A percentile compares a stretch with the other conserved stretches of the same genome.
These are phyloP conservation scores for Ptyas mucosa DNA, from an alignment of 2,113 vertebrate species.

Conservation along the genomic window DNA sequence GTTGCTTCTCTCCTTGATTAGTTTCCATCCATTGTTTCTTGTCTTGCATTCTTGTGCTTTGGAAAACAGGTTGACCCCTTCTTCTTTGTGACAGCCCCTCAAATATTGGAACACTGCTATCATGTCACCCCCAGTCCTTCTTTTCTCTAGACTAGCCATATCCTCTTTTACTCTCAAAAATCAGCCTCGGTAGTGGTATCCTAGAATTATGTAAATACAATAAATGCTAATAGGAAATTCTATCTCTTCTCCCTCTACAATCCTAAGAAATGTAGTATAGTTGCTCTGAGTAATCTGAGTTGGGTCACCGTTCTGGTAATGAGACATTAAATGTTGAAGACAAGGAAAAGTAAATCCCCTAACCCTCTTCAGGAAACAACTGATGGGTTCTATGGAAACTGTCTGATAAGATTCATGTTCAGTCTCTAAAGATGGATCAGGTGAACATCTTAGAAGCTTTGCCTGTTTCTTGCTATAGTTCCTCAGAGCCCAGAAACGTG, in stretches of 20 bases:
- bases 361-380: background rate
- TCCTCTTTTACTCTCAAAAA: background rate
- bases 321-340: background rate
- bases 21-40: background rate
- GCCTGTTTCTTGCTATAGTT: background rate
- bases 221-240: background rate
- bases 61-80: background rate
- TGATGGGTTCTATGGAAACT: background rate
- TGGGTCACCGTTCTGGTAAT: background rate
- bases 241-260: background rate
- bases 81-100: background rate
- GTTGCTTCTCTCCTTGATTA: background rate
- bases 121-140: background rate
- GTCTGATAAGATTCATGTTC: background rate
- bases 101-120: background rate
- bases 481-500: background rate
- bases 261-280: background rate
- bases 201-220: background rate
- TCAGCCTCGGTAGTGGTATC: background rate
- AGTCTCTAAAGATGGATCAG: background rate
- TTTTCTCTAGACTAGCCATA: background rate
- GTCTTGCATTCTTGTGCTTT: background rate
- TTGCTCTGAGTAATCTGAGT: background rate
- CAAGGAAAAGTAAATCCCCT: background rate
- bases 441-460: background rate